Base-by-base conservation (phyloP, 1,140 invertebrate genomes). In the Tetramorium alpestre region DNA sequence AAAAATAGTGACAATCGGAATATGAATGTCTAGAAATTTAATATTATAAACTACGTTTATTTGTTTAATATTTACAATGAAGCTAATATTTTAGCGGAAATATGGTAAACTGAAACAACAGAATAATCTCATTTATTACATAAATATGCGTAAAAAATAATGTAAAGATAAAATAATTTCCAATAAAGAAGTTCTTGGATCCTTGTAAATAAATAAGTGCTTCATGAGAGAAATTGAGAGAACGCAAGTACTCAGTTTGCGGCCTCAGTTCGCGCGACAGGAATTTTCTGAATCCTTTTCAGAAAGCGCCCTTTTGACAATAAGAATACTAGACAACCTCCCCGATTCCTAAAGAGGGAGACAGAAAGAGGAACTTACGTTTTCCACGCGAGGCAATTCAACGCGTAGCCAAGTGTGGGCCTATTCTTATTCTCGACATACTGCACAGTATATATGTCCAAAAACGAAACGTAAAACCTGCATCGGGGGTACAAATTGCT, bases 401-500 rank as follows among this genome's bases (percentile, higher is more conserved):
- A 77, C 41, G 60, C 73, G 54, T 58, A 84, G 44, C 47, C 60
- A 60, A 69, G 56, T 28, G 70, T n/a, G 44, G 47, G 82, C 84
- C 73, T 72, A 77, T 78, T 86, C 75, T 73, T 54, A 51, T 33
- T 69, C 44, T 70, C 84, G 69, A 88, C 86, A 86, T 88, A 88
- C 86, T 49, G 84, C 70, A 81, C 73, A 47, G 60, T 85, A 91
- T 77, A 88, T 88, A 88, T 56, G 77, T 69, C 89, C 78, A 51
- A 82, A 65, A 87, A 69, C 86, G 86, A 90, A 81, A 87, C 44
- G 72, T 88, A 90, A 90, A 90, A 85, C 75, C 60, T 82, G 70
- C 70, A 85, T 85, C 28, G 41, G 18, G 70, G 85, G 65, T 76
- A 90, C 89, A 89, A 91, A 91, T 91, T 90, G 90, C 90, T 88